phyloP scores from a whole-genome alignment of 2,113 vertebrate genomes.

The Fulmarus glacialis region DNA sequence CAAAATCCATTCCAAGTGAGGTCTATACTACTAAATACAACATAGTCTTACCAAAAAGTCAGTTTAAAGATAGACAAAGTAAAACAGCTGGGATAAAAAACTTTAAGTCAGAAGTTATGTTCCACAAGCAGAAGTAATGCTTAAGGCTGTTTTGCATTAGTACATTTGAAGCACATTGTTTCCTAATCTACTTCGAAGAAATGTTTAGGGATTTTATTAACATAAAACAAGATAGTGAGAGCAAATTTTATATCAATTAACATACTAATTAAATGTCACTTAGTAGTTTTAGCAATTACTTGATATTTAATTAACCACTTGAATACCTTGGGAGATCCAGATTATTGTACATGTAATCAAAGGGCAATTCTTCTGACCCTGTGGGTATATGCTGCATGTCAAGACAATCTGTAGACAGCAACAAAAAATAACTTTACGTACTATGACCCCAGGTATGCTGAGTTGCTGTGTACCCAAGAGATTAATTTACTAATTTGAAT shows the following conservation, averaged over 20 bases:
- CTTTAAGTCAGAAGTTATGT: background rate
- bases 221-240: conserved; percentile 74
- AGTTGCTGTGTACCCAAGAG: background rate
- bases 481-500: conserved; percentile 54
- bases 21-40: background rate
- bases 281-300: conserved; percentile 74
- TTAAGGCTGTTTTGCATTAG: conserved; percentile 39
- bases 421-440: conserved; percentile 5
- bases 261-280: conserved; percentile 78
- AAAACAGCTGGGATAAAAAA: background rate
- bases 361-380: conserved; percentile 66
- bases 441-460: background rate
- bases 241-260: conserved; percentile 76
- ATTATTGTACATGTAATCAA: conserved; percentile 66
- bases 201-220: conserved; percentile 75
- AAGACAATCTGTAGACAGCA: conserved; percentile 42
- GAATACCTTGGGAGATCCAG: conserved; percentile 60
- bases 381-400: conserved; percentile 35
- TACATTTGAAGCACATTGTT: conserved; percentile 50
- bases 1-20: background rate
- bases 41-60: background rate
- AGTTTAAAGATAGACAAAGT: background rate
- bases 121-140: conserved; percentile 12
- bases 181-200: conserved; percentile 66
- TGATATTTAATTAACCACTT: conserved; percentile 78